These are phyloP conservation scores for Ophion costatus DNA, from an alignment of 2,888 invertebrate species.

Conservation along the genomic window DNA sequence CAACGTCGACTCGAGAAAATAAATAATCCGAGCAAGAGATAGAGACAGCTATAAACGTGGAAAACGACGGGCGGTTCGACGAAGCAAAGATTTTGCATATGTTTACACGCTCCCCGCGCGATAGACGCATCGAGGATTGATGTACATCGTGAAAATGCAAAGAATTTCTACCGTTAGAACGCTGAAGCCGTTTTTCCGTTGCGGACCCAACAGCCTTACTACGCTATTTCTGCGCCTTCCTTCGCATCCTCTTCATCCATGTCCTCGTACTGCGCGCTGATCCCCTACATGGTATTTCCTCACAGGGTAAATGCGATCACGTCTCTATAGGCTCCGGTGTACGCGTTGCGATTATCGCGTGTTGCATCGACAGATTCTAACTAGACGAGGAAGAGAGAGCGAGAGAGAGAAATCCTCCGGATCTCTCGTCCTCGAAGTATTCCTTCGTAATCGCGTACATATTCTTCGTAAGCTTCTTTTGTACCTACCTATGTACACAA, in stretches of 20 bases:
- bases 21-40: not conserved
- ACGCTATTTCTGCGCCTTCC: not conserved
- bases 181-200: constrained; percentile 32
- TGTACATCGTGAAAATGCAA: constrained; percentile 64
- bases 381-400: constrained; percentile 27
- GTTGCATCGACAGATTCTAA: constrained; percentile 57
- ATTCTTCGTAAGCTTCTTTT: constrained; percentile 34
- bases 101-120: constrained; percentile 21
- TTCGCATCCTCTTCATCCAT: constrained; percentile 49
- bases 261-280: constrained; percentile 29
- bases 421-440: constrained; percentile 45
- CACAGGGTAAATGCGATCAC: constrained; percentile 50
- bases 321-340: constrained; percentile 1
- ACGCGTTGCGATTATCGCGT: constrained; percentile 54
- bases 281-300: constrained; percentile 50
- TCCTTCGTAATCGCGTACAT: constrained; percentile 38
- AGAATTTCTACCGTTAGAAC: constrained; percentile 68
- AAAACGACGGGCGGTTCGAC: constrained; percentile 59
- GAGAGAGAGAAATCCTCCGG: constrained; percentile 19
- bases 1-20: not conserved
- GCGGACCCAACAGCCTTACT: not conserved
- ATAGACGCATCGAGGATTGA: constrained; percentile 54
- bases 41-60: not conserved
- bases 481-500: constrained; percentile 1
- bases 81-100: constrained; percentile 71